Evolutionary conservation across 2,113 vertebrate species (phyloP).

Genomic region (Planiliza haematocheilus): DNA sequence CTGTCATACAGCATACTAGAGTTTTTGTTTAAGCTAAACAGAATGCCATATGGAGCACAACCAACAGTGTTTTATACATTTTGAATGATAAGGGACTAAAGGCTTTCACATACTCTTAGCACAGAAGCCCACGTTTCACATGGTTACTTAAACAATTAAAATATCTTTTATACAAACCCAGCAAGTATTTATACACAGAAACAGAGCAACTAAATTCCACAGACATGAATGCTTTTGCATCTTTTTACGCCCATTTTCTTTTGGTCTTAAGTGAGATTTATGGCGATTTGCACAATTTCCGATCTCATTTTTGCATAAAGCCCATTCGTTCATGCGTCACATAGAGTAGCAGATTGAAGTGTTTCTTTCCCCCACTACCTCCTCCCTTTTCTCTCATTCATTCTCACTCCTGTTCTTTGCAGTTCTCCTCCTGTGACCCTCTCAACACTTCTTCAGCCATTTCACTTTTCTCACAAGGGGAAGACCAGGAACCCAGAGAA

Average conservation of each 20-base stretch:
- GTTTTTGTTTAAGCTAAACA: conserved; percentile 35
- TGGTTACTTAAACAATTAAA: conserved; percentile 53
- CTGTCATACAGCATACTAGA: conserved; percentile 48
- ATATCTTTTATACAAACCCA: conserved; percentile 30
- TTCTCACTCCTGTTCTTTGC: not conserved
- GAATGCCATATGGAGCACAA: conserved; percentile 51
- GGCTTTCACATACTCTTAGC: conserved; percentile 45
- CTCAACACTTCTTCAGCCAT: not conserved
- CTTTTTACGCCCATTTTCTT: conserved; percentile 1
- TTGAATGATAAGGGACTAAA: conserved; percentile 27
- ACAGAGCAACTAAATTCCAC: conserved; percentile 37
- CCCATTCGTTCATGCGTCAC: conserved; percentile 39
- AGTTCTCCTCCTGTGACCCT: conserved; percentile 2
- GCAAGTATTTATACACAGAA: conserved; percentile 44
- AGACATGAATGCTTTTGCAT: not conserved
- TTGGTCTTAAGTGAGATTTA: conserved; percentile 17
- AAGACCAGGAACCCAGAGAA: conserved; percentile 92
- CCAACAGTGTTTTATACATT: conserved; percentile 54
- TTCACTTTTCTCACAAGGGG: conserved; percentile 80
- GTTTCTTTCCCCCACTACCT: not conserved
- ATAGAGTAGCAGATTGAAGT: conserved; percentile 33
- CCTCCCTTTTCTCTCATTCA: not conserved
- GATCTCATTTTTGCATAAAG: conserved; percentile 36
- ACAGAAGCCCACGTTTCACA: conserved; percentile 64
- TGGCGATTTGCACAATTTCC: conserved; percentile 23